Conservation (phyloP, 2,797 vertebrate genomes). For the Siniperca undulata region DNA sequence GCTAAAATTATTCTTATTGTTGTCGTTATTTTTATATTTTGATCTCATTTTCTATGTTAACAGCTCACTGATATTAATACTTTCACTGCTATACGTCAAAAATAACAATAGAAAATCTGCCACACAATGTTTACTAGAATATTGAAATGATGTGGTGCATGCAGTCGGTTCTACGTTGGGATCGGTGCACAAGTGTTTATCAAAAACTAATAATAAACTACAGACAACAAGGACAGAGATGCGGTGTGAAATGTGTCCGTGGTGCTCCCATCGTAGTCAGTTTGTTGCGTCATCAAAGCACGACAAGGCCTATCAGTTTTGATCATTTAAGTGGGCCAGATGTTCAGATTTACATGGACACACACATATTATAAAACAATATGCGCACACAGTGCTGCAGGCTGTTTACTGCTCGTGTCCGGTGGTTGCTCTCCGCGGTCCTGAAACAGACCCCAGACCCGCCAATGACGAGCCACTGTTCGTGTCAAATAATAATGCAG, state of each 20-base stretch:
- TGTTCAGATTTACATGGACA: not conserved
- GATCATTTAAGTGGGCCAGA: not conserved
- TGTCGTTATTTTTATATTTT: not conserved
- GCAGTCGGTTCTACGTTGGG: too few relatives aligned
- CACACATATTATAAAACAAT: not conserved
- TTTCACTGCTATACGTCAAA: not conserved
- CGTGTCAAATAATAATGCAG: not conserved
- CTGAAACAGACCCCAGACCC: slow-evolving; percentile 73
- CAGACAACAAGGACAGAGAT: not conserved
- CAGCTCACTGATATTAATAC: not conserved
- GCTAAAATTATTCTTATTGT: not conserved
- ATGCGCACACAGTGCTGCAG: not conserved
- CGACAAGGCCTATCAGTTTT: not conserved
- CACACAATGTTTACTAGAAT: not conserved
- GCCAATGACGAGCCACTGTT: too few relatives aligned
- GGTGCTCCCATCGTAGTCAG: too few relatives aligned
- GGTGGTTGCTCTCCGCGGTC: slow-evolving; percentile 79
- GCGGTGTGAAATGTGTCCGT: not conserved
- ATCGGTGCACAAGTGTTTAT: not conserved
- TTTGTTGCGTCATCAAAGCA: not conserved
- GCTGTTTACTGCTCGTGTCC: slow-evolving; percentile 22
- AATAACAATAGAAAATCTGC: not conserved
- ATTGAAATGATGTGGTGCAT: not conserved
- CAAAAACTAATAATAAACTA: not conserved
- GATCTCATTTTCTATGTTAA: not conserved